Evolutionary conservation across 2,888 invertebrate genomes (phyloP).

Genomic region (Chaetogeoica ovagalla): DNA sequence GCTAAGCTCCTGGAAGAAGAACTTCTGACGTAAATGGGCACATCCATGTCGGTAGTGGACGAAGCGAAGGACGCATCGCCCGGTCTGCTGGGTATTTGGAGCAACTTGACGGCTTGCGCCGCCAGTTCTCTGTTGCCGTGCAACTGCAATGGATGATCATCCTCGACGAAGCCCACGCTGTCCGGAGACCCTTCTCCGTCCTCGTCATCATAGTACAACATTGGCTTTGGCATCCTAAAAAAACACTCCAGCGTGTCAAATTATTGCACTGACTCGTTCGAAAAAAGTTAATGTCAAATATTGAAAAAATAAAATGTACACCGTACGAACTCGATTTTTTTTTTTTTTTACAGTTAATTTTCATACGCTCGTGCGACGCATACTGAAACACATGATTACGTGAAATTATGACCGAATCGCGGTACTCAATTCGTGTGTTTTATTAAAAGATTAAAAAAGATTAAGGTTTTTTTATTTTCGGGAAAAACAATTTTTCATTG

Average conservation of each 20-base stretch:
- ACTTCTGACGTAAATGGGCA: slow-evolving; percentile 63
- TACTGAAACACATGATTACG: too few species aligned
- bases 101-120: slow-evolving; percentile 57
- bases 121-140: slow-evolving; percentile 58
- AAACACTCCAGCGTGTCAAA: background rate
- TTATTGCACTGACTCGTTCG: too few species aligned
- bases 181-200: slow-evolving; percentile 55
- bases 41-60: slow-evolving; percentile 65
- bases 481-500: too few species aligned
- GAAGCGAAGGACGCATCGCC: slow-evolving; percentile 61
- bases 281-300: too few species aligned
- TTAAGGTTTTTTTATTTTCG: too few species aligned
- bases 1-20: background rate
- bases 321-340: too few species aligned
- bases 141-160: slow-evolving; percentile 64
- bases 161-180: slow-evolving; percentile 64
- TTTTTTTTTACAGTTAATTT: too few species aligned
- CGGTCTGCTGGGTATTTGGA: slow-evolving; percentile 61
- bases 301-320: too few species aligned
- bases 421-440: too few species aligned
- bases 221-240: slow-evolving; percentile 30
- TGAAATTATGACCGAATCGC: too few species aligned
- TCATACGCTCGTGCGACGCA: too few species aligned
- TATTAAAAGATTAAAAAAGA: too few species aligned
- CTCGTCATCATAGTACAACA: slow-evolving; percentile 45